Evolutionary conservation across 2,797 vertebrate genomes (phyloP), one percentile per base, ranked within the genome.

Genomic region (Eulemur albifrons): DNA sequence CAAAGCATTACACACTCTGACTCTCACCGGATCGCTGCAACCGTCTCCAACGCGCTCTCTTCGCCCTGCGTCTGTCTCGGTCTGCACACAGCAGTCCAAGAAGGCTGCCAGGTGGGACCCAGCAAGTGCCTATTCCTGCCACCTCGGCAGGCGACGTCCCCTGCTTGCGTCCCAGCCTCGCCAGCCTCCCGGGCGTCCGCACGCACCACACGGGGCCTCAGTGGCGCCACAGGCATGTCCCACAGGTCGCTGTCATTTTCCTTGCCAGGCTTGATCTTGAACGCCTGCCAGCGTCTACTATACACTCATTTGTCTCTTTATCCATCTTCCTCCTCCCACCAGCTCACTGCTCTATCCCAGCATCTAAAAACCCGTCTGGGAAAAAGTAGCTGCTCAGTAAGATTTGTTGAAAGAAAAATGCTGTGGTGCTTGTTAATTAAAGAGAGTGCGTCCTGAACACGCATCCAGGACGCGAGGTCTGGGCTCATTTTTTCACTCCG

Each of bases 1-100:
- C 73, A 27, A 15, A 25, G 38, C n/a, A 10, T 23, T 57, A 1
- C 21, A 27, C 40, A 25, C 1, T 6, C 38, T 2, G 7, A 35
- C 43, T 3, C 21, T 6, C 9, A 43, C 15, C 10, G 3, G 3
- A 7, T 17, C 14, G 0, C 30, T 18, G 63, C 63, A 8, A 17
- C 14, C 13, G 7, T 65, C 14, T 63, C 63, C 32, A 0, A 17
- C 1, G 32, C 61, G 5, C 30, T 6, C 30, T 63, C 61, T 17
- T 59, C 3, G 3, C 32, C 63, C 63, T 18, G 63, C 32, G 15
- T 17, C 5, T 14, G 6, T 15, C 14, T 17, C 30, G 30, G 30
- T 18, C 32, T n/a, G 32, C 63, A 9, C 63, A 65, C 3, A 0
- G 63, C 32, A 9, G 32, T 32, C 3, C 1, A 3, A 63, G 30